Base-by-base conservation (phyloP, 2,888 invertebrate species). In the Antheraea yamamai region DNA sequence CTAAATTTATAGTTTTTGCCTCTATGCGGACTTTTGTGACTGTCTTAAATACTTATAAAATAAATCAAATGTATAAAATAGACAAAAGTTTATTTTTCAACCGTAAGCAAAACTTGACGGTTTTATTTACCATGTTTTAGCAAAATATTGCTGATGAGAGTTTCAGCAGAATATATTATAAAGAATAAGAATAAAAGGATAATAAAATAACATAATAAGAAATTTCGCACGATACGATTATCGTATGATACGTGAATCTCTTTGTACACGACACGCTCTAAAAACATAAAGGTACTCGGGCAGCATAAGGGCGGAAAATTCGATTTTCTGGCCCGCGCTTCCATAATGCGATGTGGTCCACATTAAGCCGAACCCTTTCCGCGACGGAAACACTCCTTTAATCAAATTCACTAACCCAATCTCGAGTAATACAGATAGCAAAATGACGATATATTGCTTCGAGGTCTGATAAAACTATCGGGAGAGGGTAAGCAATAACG, bases 401-500 rank as follows among this genome's bases (percentile, higher is more conserved):
- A 93, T 93, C 93, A 91, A 92, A 92, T 91, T 89, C 89, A 88
- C 89, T 90, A 86, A 88, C 87, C 89, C 92, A 91, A 92, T 92
- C 88, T 90, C 88, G 86, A 85, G 81, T 79, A 83, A 87, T 88
- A 89, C 83, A 89, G 91, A 92, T 91, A 92, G 85, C 85, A 83
- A 87, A 89, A 89, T 88, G 87, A 84, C 87, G 88, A 92, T 92
- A 89, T 89, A 92, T 88, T 87, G 87, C 86, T 83, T 77, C 77
- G 81, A 77, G 81, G 81, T 79, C 83, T 83, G 90, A 91, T 91
- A 91, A 87, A 85, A 84, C 85, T 84, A 87, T 86, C 83, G 80
- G 83, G 79, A 81, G 77, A 80, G 81, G 84, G 82, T 82, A 80
- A 81, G 74, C 76, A 71, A 76, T 76, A 79, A 78, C 76, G 79